A percentile compares a stretch with the other conserved stretches of the same genome.
phyloP scores from a whole-genome alignment of 2,797 vertebrate genomes.

The Antrozous pallidus region DNA sequence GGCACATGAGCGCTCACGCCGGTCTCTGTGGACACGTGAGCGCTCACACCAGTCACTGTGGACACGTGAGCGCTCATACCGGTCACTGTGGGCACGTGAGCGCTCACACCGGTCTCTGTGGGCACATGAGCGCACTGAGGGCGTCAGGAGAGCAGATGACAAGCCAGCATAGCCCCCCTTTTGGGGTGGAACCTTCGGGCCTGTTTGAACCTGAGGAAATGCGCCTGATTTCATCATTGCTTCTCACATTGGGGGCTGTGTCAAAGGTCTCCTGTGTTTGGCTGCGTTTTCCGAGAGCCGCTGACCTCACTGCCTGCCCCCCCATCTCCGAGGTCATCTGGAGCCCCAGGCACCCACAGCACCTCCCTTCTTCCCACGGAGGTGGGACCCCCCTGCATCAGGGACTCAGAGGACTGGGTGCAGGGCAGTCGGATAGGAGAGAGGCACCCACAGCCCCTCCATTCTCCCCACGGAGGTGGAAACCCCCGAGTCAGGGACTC shows the following conservation, averaged over 20 bases:
- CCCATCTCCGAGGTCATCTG: too few species aligned
- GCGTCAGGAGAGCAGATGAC: too few species aligned
- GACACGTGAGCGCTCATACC: too few species aligned
- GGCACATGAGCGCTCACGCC: too few species aligned
- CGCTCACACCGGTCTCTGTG: rapidly evolving
- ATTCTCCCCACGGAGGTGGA: too few species aligned
- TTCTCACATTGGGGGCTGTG: not conserved
- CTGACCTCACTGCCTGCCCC: not conserved
- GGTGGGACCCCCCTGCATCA: too few species aligned
- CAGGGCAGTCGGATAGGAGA: too few species aligned
- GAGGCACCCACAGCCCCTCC: too few species aligned
- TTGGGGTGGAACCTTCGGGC: not conserved
- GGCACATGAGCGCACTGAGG: too few species aligned
- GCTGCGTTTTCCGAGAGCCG: not conserved
- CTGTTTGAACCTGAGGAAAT: not conserved
- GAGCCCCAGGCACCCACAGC: not conserved
- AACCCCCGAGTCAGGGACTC: not conserved
- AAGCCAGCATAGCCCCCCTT: too few species aligned
- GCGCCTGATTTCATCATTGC: not conserved
- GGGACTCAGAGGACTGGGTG: not conserved
- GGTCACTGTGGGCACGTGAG: not conserved
- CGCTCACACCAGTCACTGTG: too few species aligned
- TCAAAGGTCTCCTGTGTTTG: not conserved
- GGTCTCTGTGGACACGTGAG: too few species aligned
- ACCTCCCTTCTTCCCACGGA: rapidly evolving